Base-by-base conservation (phyloP, 1,140 invertebrate species). In the Plectrocnemia conspersa region DNA sequence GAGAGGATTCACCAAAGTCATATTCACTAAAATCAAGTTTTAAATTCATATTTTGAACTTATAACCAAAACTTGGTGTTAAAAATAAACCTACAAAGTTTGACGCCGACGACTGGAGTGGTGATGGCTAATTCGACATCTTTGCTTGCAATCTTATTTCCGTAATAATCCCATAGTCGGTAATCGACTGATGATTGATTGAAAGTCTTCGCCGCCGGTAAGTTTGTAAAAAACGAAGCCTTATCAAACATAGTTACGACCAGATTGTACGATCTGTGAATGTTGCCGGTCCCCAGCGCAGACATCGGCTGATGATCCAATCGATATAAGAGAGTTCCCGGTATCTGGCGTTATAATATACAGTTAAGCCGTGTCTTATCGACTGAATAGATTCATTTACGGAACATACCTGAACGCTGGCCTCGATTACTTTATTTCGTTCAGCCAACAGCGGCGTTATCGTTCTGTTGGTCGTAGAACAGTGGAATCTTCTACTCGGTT, bases 231-330 rank as follows among this genome's bases (percentile, higher is more conserved):
- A 91, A 68, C 36, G 82, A 82, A 10, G 77, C 82, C 55, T 83
- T 80, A 22, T 79, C 78, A 62, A 81, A 88, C 69, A 88, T 81
- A 1, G 82, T 78, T 4, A 90, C 78, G 60, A 88, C 78, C 0
- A 91, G 65, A 38, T 83, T 78, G 44, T 81, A 75, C 2, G 73
- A 64, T 6, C 67, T 56, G 4, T 64, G 6, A 49, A 61, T 16
- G 64, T 67, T 24, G 10, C 40, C 7, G 66, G 21, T 22, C 66
- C 52, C 21, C 49, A 62, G 40, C 27, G 50, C 18, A 25, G 36
- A 7, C 63, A 68, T 1, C 52, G 60, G 36, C 59, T 68, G 57
- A 53, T 74, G 56, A 47, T 73, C 70, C 25, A 81, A 63, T 49
- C 74, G 77, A 54, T 77, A 75, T 21, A 84, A 73, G 11, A 88